Conservation (phyloP, 35 echinoderm and acorn worm species). For the Ophiothrix spiculata region DNA sequence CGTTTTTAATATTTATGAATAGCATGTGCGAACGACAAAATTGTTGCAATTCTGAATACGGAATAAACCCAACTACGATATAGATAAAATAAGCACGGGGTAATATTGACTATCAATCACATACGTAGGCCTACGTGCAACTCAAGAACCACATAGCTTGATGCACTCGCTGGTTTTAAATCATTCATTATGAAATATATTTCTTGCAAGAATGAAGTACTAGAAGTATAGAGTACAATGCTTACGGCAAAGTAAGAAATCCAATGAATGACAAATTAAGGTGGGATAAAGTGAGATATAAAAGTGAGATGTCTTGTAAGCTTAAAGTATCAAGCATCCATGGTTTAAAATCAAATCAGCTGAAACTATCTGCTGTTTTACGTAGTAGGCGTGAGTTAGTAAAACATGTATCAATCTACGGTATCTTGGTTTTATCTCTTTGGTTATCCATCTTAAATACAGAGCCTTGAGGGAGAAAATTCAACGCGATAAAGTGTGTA, state of each 20-base stretch:
- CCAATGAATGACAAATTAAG: not conserved
- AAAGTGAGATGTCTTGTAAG: not conserved
- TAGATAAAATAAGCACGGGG: no score
- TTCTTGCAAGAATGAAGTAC: not conserved
- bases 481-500: not conserved
- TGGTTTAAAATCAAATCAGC: not conserved
- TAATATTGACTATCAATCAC: no score
- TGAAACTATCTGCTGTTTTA: not conserved
- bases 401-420: not conserved
- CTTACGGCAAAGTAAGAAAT: not conserved
- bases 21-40: no score
- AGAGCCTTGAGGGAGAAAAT: not conserved
- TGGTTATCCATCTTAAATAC: not conserved
- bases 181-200: constrained; percentile 1
- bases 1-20: no score
- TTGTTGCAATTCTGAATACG: no score
- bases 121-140: no score
- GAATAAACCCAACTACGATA: no score
- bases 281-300: not conserved
- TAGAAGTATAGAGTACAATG: not conserved
- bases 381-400: not conserved
- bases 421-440: not conserved
- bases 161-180: no score
- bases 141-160: no score
- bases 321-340: not conserved